phyloP scores from a whole-genome alignment of 2,113 vertebrate species.

The Cryptotis parvus region DNA sequence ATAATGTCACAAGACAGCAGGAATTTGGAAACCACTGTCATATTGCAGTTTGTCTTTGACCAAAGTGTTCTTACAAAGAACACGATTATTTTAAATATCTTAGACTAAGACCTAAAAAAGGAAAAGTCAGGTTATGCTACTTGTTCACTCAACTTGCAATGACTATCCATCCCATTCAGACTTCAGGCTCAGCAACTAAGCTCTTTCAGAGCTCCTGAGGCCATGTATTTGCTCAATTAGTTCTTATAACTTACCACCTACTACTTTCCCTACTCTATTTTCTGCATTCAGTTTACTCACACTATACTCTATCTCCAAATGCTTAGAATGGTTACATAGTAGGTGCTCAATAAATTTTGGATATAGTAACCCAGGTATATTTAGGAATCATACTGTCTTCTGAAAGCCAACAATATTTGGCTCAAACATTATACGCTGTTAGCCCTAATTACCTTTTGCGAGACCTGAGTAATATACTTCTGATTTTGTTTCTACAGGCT shows the following conservation, averaged over 20 bases:
- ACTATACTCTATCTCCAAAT: background rate
- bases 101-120: background rate
- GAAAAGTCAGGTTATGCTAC: background rate
- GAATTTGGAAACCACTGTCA: background rate
- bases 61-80: background rate
- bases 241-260: background rate
- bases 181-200: rapidly evolving
- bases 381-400: background rate
- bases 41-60: background rate
- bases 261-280: rapidly evolving
- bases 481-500: background rate
- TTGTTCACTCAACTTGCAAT: background rate
- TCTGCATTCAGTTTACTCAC: too few relatives aligned
- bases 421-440: background rate
- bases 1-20: background rate
- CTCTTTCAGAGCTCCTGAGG: rapidly evolving
- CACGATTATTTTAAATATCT: background rate
- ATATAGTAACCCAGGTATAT: background rate
- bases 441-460: background rate
- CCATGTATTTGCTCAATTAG: background rate
- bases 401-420: constrained; percentile 10
- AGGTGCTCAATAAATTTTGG: background rate
- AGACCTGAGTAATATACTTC: background rate
- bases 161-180: background rate
- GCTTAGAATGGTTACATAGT: background rate